Percentiles rank a stretch among this genome's conserved stretches.
phyloP scores from a whole-genome alignment of 2,797 vertebrate genomes.

The Lutra lutra region DNA sequence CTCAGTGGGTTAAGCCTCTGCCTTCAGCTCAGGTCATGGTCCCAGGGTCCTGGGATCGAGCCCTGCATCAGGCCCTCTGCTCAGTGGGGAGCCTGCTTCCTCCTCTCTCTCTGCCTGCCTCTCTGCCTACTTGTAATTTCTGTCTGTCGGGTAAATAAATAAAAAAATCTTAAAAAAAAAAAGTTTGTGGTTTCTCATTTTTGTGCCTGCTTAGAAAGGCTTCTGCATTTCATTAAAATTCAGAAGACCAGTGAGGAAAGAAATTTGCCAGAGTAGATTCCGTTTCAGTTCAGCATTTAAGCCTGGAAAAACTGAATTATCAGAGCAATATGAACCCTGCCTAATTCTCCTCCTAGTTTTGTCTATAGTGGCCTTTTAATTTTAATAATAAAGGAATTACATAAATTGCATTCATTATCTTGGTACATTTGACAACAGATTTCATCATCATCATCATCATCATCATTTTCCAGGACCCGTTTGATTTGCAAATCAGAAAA shows the following conservation, averaged over 20 bases:
- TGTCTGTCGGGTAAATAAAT: too few species aligned
- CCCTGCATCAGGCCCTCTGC: too few species aligned
- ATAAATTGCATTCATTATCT: neutral
- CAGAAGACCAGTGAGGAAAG: constrained; percentile 29
- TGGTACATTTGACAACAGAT: neutral
- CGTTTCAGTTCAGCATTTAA: neutral
- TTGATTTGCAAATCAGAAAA: neutral
- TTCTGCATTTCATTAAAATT: constrained; percentile 50
- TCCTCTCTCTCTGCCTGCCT: too few species aligned
- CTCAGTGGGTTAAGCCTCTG: too few species aligned
- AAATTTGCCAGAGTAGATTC: neutral
- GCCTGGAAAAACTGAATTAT: neutral
- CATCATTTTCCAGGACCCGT: neutral
- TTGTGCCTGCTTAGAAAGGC: constrained; percentile 18
- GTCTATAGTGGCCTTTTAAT: neutral
- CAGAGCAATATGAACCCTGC: neutral
- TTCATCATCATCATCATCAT: neutral
- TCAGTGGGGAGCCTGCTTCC: too few species aligned
- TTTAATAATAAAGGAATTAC: neutral
- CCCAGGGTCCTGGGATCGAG: too few species aligned
- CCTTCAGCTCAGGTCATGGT: too few species aligned
- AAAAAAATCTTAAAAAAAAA: too few species aligned
- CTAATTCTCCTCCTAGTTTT: neutral
- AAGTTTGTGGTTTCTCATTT: constrained; percentile 28
- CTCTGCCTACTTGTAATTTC: too few species aligned